Base-by-base conservation (phyloP, 35 echinoderm and acorn worm species). In the Lytechinus variegatus region DNA sequence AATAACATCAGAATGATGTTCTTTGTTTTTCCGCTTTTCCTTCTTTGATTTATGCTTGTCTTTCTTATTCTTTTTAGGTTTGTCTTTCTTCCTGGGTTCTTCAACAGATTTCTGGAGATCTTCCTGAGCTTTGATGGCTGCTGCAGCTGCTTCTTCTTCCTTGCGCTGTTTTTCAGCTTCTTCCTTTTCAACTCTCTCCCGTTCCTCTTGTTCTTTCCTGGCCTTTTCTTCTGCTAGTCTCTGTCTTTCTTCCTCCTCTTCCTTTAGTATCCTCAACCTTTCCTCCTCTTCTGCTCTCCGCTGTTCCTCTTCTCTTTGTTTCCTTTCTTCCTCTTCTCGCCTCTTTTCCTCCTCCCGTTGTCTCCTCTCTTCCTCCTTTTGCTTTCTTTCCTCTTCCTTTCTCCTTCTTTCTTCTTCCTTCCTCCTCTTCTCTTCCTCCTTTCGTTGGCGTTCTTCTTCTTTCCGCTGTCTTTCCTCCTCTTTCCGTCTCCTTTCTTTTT, bases 71-170 rank as follows among this genome's bases (percentile, higher is more conserved):
- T 97, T 95, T 79, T 95, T 95, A 21, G 87, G n/a, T 87, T 87
- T 95, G 87, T 96, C 95, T 86, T 97, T 95, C 87, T 89, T 92
- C 52, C 91, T 97, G 54, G 94, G 86, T 87, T 66, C 94, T 55
- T 96, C 94, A n/a, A 55, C 61, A 44, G 28, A 13, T 95, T 79
- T 87, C 21, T 87, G 56, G 21, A 95, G 58, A 21, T 51, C 94
- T 52, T 28, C 61, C 58, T 95, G 27, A 10, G 44, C 94, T 27
- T 27, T 93, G 11, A 55, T 9, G 28, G 92, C 91, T 93, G 91
- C 91, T 93, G 91, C 92, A 53, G 92, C 92, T 93, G 92, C 92
- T 57, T 93, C 92, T 54, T 93, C 92, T 57, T 93, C 92, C 52
- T 93, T 93, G 12, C 52, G 54, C 52, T 54, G 9, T 54, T 54